Evolutionary conservation across 2,888 invertebrate genomes (phyloP).

Genomic region (Tetropium fuscum): DNA sequence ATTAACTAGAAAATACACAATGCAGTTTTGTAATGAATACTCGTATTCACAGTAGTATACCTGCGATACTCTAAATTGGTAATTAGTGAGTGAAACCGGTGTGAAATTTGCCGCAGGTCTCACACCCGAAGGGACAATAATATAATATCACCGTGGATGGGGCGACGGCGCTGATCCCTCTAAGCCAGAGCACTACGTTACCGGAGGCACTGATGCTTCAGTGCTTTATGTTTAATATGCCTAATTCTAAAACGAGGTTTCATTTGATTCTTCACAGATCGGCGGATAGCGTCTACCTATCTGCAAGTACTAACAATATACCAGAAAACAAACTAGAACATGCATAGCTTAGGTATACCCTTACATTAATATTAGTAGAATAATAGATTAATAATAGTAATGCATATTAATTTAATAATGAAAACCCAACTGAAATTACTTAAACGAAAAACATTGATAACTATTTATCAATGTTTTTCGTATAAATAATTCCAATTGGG

Average conservation of each 20-base stretch:
- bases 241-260: neutral
- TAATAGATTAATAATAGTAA: too few species aligned
- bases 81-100: conserved; percentile 66
- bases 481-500: too few species aligned
- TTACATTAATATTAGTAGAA: too few species aligned
- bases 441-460: too few species aligned
- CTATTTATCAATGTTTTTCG: too few species aligned
- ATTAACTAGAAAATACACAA: conserved; percentile 62
- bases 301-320: too few species aligned
- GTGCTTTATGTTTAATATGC: conserved; percentile 4
- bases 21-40: conserved; percentile 62
- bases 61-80: conserved; percentile 65
- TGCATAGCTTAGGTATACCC: too few species aligned
- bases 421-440: too few species aligned
- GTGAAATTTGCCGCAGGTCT: conserved; percentile 65
- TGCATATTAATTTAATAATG: too few species aligned
- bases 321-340: too few species aligned
- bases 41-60: conserved; percentile 60
- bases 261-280: too few species aligned
- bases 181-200: conserved; percentile 1
- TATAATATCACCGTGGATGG: conserved; percentile 56
- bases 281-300: too few species aligned
- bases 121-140: conserved; percentile 64
- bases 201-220: conserved; percentile 1
- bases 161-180: conserved; percentile 13